Base-by-base conservation (phyloP, 2,113 vertebrate species). In the Pelecanoides urinatrix region DNA sequence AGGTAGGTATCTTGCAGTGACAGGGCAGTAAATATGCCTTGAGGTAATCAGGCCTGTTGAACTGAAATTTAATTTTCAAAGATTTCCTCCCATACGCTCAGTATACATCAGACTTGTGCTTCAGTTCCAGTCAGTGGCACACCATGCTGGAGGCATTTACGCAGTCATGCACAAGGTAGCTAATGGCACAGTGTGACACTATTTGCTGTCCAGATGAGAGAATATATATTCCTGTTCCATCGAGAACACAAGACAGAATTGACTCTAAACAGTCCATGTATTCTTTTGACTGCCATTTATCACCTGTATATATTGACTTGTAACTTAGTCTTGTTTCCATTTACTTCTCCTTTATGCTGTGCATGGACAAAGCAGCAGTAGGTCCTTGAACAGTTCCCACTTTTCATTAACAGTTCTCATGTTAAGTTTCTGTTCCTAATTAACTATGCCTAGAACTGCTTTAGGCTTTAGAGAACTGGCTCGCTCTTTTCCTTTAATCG, bases 371-470 rank as follows among this genome's bases (percentile, higher is more conserved):
- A 92, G 55, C 72, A 84, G 79, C 42, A 73, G 63, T 20, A 90
- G 53, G 47, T 92, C 59, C 42, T 70, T 71, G 38, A 97, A 62
- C 7, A 55, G 40, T 86, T 88, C 62, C 68, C 36, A 76, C 2
- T 83, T 91, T 83, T 86, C n/a, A 65, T 70, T 70, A 80, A 45
- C 47, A 65, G 62, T 82, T 87, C 65, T 81, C n/a, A 45, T 16
- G 20, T 70, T 67, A 86, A 70, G 82, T 94, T 93, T 91, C 72
- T 92, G 55, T 88, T 96, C 91, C 86, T 84, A 74, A 67, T 63
- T 81, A 88, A 91, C 45, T 55, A 27, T 50, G 38, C 47, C 67
- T 53, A 62, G 9, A 79, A 71, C 66, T 83, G 53, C 55, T 73
- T 91, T 63, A 44, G 52, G 56, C 65, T 91, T 89, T 49, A 78